A percentile compares a stretch with the other conserved stretches of the same genome.
phyloP scores from a whole-genome alignment of 2,888 invertebrate species.

The Chrysomela aeneicollis region DNA sequence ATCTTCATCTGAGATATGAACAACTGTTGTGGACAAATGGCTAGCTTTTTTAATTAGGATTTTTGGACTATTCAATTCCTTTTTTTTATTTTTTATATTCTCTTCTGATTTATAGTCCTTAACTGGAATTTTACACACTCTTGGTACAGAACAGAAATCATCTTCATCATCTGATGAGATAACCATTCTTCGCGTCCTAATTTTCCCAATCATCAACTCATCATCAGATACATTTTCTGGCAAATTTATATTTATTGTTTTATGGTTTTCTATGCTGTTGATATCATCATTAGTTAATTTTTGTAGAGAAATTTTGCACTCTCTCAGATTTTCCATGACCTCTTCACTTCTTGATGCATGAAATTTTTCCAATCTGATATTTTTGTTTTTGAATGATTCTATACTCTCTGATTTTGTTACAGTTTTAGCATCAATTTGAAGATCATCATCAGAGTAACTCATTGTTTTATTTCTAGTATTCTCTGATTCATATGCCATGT shows the following conservation, averaged over 20 bases:
- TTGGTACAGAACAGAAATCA: constrained; percentile 10
- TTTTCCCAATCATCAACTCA: constrained; percentile 10
- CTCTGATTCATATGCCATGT: background rate
- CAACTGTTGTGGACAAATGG: background rate
- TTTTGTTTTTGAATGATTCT: constrained; percentile 3
- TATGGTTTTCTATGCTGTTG: background rate
- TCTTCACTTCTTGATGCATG: constrained; percentile 7
- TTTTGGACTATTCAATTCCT: constrained; percentile 9
- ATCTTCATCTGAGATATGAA: constrained; percentile 33
- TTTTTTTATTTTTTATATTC: constrained; percentile 10
- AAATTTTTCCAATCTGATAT: background rate
- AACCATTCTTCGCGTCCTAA: constrained; percentile 20
- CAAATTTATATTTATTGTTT: background rate
- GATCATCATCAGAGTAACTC: constrained; percentile 23
- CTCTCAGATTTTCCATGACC: constrained; percentile 1
- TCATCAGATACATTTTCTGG: constrained; percentile 12
- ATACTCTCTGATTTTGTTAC: constrained; percentile 8
- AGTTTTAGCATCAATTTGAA: background rate
- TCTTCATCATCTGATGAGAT: constrained; percentile 19
- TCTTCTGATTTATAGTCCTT: background rate
- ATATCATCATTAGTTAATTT: constrained; percentile 15
- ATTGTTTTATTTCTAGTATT: constrained; percentile 1
- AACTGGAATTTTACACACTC: background rate
- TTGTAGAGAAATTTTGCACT: constrained; percentile 16
- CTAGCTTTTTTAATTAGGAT: background rate